phyloP scores from a whole-genome alignment of 2,113 vertebrate species.

The Coptodon rendalli region DNA sequence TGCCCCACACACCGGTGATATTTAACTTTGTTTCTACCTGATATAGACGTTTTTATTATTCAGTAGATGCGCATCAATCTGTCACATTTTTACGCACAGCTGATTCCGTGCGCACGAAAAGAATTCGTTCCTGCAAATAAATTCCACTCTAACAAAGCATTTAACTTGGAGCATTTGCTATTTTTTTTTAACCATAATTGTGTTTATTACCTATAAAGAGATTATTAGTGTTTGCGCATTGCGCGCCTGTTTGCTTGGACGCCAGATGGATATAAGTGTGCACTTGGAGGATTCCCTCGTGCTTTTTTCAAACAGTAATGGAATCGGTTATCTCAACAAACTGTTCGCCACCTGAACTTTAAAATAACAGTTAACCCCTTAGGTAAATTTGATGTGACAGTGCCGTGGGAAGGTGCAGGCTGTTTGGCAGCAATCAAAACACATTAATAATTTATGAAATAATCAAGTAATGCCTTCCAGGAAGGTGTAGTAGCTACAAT shows the following conservation, averaged over 20 bases:
- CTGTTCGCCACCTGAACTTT: slow-evolving; percentile 17
- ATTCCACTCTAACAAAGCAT: background rate
- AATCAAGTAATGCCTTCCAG: slow-evolving; percentile 29
- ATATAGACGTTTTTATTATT: background rate
- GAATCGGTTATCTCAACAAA: slow-evolving; percentile 6
- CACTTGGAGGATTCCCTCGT: slow-evolving; percentile 1
- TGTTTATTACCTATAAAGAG: background rate
- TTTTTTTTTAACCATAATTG: background rate
- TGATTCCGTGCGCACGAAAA: background rate
- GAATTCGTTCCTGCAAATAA: background rate
- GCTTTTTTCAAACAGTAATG: background rate
- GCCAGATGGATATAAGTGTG: background rate
- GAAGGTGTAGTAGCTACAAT: slow-evolving; percentile 10
- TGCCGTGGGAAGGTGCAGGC: background rate
- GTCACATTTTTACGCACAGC: slow-evolving; percentile 50
- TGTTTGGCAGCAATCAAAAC: slow-evolving; percentile 39
- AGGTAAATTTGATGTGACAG: background rate
- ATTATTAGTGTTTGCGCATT: background rate
- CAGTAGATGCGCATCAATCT: background rate
- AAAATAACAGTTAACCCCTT: slow-evolving; percentile 8
- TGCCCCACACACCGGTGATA: background rate
- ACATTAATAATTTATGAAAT: slow-evolving; percentile 56
- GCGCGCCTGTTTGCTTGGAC: background rate
- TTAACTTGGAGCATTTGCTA: background rate
- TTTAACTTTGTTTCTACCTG: background rate